These are phyloP conservation scores for Acholoe squamosa DNA, from an alignment of 2,888 invertebrate species.

Conservation along the genomic window DNA sequence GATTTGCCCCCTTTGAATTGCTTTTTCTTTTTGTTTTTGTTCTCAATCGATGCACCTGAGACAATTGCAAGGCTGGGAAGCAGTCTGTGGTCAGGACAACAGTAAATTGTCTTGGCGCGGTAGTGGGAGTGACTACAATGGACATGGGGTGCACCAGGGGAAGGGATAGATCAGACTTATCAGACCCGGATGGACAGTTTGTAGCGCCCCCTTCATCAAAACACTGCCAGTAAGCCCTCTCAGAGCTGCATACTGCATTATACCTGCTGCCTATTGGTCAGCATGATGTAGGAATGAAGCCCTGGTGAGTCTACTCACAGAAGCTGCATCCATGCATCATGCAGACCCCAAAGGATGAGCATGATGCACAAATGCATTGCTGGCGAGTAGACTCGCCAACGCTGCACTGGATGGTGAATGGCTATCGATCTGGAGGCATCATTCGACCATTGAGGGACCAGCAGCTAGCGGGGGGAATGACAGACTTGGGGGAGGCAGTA, in stretches of 20 bases:
- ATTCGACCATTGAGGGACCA: no score
- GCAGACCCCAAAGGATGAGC: no score
- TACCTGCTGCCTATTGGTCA: no score
- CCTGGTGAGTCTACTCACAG: no score
- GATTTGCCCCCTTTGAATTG: background rate
- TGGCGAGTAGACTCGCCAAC: no score
- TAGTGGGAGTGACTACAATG: background rate
- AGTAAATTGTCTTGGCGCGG: background rate
- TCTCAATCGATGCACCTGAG: background rate
- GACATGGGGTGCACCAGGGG: background rate
- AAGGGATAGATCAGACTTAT: conserved; percentile 36
- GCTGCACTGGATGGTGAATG: no score
- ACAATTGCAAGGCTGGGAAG: background rate
- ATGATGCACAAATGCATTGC: no score
- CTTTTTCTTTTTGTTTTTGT: background rate
- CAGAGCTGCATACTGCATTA: no score
- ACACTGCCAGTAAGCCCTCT: no score
- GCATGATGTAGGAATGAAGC: no score
- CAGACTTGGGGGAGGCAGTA: background rate
- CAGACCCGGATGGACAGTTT: background rate
- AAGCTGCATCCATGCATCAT: no score
- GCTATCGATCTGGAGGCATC: no score
- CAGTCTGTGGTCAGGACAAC: background rate
- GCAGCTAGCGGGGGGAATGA: background rate
- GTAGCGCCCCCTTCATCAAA: conserved; percentile 3